A percentile compares a stretch with the other conserved stretches of the same genome.
These are phyloP conservation scores for Hemicentrotus pulcherrimus DNA, from an alignment of 35 echinoderm and acorn worm species.

Conservation along the genomic window DNA sequence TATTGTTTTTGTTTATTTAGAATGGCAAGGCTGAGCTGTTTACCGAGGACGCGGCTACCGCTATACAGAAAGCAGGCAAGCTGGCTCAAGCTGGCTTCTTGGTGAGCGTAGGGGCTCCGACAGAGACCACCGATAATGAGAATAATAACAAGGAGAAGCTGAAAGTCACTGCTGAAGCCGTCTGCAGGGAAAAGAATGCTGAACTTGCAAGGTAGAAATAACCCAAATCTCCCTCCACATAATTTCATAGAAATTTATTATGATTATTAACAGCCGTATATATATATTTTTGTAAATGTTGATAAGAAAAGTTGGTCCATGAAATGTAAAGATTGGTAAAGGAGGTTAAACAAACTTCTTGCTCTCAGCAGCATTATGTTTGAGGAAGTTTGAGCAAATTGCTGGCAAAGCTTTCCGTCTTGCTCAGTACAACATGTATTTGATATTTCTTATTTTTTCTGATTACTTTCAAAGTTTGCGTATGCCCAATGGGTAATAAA, in stretches of 20 bases:
- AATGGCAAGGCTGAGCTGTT: conserved; percentile 79
- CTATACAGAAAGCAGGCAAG: conserved; percentile 68
- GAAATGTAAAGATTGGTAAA: no score
- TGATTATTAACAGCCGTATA: not conserved
- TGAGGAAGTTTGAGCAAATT: no score
- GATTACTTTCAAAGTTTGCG: no score
- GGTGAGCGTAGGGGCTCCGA: conserved; percentile 69
- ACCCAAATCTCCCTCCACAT: no score
- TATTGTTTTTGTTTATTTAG: not conserved
- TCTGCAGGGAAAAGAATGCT: conserved; percentile 80
- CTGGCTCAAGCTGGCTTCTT: conserved; percentile 76
- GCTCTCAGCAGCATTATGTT: no score
- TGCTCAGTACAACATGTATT: no score
- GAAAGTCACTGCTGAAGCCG: conserved; percentile 70
- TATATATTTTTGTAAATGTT: no score
- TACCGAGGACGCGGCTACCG: conserved; percentile 69
- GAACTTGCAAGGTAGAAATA: conserved; percentile 72
- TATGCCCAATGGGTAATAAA: no score
- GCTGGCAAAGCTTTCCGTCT: no score
- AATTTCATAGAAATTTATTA: not conserved
- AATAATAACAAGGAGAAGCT: conserved; percentile 74
- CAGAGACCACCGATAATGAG: conserved; percentile 53
- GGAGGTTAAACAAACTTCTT: no score
- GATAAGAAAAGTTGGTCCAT: no score
- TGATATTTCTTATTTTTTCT: no score